Evolutionary conservation across 2,888 invertebrate genomes (phyloP), one percentile per base, ranked within the genome.

Genomic region (Amphipoea lucens): DNA sequence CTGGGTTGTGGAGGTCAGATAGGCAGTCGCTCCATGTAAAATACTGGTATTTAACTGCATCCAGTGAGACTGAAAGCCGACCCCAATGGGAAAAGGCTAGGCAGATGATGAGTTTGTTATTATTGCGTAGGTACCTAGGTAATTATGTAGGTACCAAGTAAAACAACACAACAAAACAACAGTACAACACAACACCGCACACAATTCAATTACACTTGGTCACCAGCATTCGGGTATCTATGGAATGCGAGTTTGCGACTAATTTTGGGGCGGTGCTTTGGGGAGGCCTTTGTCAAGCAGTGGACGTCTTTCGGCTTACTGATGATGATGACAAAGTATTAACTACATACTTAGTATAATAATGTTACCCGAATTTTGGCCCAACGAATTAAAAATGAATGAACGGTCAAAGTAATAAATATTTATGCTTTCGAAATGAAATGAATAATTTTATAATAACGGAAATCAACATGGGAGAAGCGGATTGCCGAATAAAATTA

Each of bases 361-460:
- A n/a, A 60, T 45, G 0, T 42, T 1, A 48, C 2, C 9, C 42
- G 29, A 79, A n/a, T 67, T 73, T 70, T 48, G 66, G 29, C 60
- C 4, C 4, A 54, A 62, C 23, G 66, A 83, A 73, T 57, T 63
- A 69, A 76, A 81, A n/a, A 84, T 63, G 14, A 54, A 68, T 68
- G n/a, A 63, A 74, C 20, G 62, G 67, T 62, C 12, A 23, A 40
- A 36, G 29, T 71, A 67, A 73, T 79, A 80, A 67, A 76, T 83
- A 81, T 82, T 80, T 79, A 80, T 74, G 57, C n/a, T 73, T 70
- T 62, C 48, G 62, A 74, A 79, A 71, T 68, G n/a, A 68, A 78
- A 82, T 85, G 65, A 84, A 84, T 84, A 82, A 82, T 74, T 85
- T 69, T 71, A 54, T 17, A 63, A 60, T 54, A 74, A 80, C 74